Evolutionary conservation across 2,888 invertebrate species (phyloP), one percentile per base, ranked within the genome.

Genomic region (Synergus laeviventris): DNA sequence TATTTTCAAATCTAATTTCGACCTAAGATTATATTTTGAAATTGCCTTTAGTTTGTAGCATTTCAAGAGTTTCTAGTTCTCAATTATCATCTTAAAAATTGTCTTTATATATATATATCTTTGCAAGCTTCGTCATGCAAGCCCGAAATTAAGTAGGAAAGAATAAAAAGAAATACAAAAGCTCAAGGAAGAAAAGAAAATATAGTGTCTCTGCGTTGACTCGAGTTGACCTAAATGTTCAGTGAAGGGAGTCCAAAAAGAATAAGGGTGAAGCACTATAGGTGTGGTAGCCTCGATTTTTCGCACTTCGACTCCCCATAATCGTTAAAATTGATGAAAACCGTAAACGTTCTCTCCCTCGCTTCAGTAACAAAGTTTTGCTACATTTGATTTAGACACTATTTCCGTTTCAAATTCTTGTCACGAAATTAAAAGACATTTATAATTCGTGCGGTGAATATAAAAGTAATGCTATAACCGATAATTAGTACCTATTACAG

Each of bases 151-250:
- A 45, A 70, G 24, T 16, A 49, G 45, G 1, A 18, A 45, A 45
- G 31, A 24, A 16, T 31, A 45, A 31, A 66, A 64, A 45, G 11
- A 36, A 70, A 45, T 7, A 66, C 14, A 39, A 66, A 24, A 56
- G 21, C 21, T 56, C 5, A 1, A 12, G 11, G 31, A 31, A 14
- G 42, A 11, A 31, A 70, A 36, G 31, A 31, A 45, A 8, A 39
- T 39, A 66, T 4, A 24, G n/a, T 49, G 56, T 11, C n/a, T 45
- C 45, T 45, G 31, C 73, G 75, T 70, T 79, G 74, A 74, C 77
- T 79, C 76, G 21, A 24, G 49, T 45, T 76, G 81, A 81, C 81
- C 81, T 73, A 78, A 81, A 81, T 81, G 76, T 61, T 76, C 78
- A 78, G 73, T 74, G 74, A 78, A 75, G 66, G 70, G n/a, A 78